Percentiles rank a stretch among this genome's conserved stretches.
Conservation (phyloP, 2,113 vertebrate species). For the Diadophis punctatus region DNA sequence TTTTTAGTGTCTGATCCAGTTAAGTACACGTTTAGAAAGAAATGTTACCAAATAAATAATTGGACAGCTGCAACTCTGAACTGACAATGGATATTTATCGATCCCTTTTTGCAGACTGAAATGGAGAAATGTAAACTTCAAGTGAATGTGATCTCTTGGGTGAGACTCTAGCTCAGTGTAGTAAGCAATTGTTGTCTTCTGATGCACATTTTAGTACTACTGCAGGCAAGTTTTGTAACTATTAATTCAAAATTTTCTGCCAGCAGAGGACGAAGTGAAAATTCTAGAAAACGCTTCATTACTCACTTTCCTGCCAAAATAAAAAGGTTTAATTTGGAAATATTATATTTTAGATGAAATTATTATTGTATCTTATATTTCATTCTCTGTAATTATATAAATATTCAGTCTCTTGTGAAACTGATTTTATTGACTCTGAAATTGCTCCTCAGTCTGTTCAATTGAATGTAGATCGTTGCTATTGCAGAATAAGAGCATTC, state of each 20-base stretch:
- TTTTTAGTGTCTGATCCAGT: slow-evolving; percentile 84
- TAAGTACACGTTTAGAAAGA: slow-evolving; percentile 77
- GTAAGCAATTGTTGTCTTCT: slow-evolving; percentile 90
- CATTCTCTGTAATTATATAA: background rate
- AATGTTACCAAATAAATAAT: slow-evolving; percentile 82
- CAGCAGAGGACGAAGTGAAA: slow-evolving; percentile 49
- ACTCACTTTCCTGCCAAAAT: slow-evolving; percentile 43
- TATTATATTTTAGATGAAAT: slow-evolving; percentile 12
- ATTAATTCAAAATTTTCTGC: slow-evolving; percentile 67
- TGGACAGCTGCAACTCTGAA: slow-evolving; percentile 71
- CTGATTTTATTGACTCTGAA: background rate
- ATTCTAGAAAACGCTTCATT: slow-evolving; percentile 36
- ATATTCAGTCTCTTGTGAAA: background rate
- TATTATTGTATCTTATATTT: background rate
- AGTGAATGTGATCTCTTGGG: slow-evolving; percentile 78
- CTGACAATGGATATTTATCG: slow-evolving; percentile 82
- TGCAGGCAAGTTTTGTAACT: slow-evolving; percentile 84
- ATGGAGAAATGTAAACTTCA: slow-evolving; percentile 80
- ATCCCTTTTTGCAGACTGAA: slow-evolving; percentile 75
- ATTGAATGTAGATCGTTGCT: background rate
- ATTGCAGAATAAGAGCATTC: background rate
- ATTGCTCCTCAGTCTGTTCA: background rate
- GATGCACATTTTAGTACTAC: slow-evolving; percentile 88
- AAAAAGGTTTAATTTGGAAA: slow-evolving; percentile 50
- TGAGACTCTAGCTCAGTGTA: slow-evolving; percentile 83